Evolutionary conservation across 2,113 vertebrate species (phyloP), one percentile per base, ranked within the genome.

Genomic region (Chinchilla lanigera): DNA sequence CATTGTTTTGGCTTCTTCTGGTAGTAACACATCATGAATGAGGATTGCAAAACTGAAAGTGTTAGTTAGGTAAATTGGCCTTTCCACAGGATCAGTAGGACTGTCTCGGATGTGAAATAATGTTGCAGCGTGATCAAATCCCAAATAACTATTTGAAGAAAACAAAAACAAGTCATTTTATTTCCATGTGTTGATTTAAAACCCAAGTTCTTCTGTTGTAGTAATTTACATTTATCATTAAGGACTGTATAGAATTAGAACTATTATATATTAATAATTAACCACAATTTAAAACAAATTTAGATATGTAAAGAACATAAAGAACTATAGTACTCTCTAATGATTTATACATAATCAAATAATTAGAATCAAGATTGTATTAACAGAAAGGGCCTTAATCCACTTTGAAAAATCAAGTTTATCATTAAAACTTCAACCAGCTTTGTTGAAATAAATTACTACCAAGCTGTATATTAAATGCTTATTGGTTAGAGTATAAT

Each of bases 101-200:
- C 98, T 99, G 98, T 99, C 99, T 94, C 99, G 98, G 96, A 99
- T 99, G 98, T 99, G 99, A 98, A 99, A 99, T 96, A 99, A 98
- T 0, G 99, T 99, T 41, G 99, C 99, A 67, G 99, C 99, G 90
- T 99, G 99, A 98, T 99, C 99, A 96, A 99, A 99, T 93, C 99
- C 99, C 98, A 99, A 98, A 86, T 99, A 99, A 47, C 99, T 99
- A 93, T 98, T 94, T 88, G 86, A 96, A 97, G 89, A 98, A 96
- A 97, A 77, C 24, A 92, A 89, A 69, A 96, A 95, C 85, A 41
- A 96, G 80, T 17, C 54, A 90, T 65, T 97, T 96, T 69, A 94
- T 93, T 91, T 96, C 38, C 65, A 96, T 24, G 19, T 75, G 54
- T 88, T 95, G 90, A 90, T 61, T 94, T 73, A 97, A 95, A 95